Percentiles rank a stretch among this genome's conserved stretches.
phyloP scores from a whole-genome alignment of 2,888 invertebrate genomes.

The Allophyes oxyacanthae region DNA sequence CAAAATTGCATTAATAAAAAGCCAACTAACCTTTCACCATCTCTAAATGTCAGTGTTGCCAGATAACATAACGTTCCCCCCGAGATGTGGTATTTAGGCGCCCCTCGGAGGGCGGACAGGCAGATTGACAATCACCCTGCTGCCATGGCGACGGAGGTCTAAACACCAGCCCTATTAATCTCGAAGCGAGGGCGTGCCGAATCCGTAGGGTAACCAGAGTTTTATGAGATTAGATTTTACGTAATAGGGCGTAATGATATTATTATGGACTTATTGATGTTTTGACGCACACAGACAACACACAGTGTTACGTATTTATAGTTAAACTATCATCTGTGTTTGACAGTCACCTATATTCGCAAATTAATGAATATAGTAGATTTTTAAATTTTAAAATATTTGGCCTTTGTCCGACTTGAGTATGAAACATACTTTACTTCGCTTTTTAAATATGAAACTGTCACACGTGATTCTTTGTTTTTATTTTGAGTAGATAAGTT shows the following conservation, averaged over 20 bases:
- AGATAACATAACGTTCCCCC: conserved; percentile 79
- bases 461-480: too few relatives aligned
- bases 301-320: background rate
- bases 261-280: conserved; percentile 28
- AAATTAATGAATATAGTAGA: too few relatives aligned
- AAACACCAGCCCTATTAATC: conserved; percentile 87
- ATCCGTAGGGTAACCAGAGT: conserved; percentile 68
- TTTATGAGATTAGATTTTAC: conserved; percentile 50
- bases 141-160: conserved; percentile 82
- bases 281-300: conserved; percentile 10
- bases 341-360: too few relatives aligned
- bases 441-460: too few relatives aligned
- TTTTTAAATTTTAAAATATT: too few relatives aligned
- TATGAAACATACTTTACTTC: too few relatives aligned
- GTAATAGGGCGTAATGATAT: conserved; percentile 42
- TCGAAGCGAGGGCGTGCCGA: conserved; percentile 82
- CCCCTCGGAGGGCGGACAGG: conserved; percentile 62
- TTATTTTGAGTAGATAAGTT: too few relatives aligned
- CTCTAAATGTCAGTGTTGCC: conserved; percentile 71
- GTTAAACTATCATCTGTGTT: too few relatives aligned
- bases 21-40: conserved; percentile 65
- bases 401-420: too few relatives aligned
- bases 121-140: conserved; percentile 80
- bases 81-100: conserved; percentile 85
- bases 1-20: conserved; percentile 51